These are phyloP conservation scores for Pachycephus smyrnensis DNA, from an alignment of 2,888 invertebrate genomes.

Conservation along the genomic window DNA sequence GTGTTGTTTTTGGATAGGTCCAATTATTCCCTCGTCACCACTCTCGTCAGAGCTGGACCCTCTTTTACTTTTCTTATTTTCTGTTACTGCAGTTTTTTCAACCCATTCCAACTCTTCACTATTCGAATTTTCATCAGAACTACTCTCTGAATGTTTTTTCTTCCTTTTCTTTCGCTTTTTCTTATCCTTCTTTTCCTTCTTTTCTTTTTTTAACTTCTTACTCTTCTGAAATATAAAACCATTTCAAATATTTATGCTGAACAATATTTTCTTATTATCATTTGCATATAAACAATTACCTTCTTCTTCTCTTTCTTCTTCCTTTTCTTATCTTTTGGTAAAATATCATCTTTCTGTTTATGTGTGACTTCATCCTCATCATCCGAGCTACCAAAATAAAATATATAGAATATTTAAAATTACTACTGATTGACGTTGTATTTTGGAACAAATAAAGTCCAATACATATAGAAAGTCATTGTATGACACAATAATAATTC, in stretches of 20 bases:
- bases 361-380: constrained; percentile 57
- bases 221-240: constrained; percentile 50
- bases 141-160: constrained; percentile 63
- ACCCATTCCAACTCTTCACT: constrained; percentile 56
- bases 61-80: constrained; percentile 50
- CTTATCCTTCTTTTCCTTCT: constrained; percentile 69
- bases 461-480: neutral
- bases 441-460: neutral
- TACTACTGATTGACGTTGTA: neutral
- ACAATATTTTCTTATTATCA: neutral
- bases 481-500: neutral
- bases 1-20: constrained; percentile 79
- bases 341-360: constrained; percentile 69
- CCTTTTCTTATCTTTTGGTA: constrained; percentile 67
- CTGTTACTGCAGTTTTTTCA: constrained; percentile 52
- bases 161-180: constrained; percentile 72
- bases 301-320: constrained; percentile 67
- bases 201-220: constrained; percentile 69
- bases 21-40: constrained; percentile 72
- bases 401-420: neutral
- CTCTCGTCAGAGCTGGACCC: constrained; percentile 67
- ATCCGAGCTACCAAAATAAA: constrained; percentile 54
- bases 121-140: constrained; percentile 49
- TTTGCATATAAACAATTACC: constrained; percentile 37
- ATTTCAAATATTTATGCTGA: neutral